These are phyloP conservation scores for Osmoderma eremita DNA, from an alignment of 2,888 invertebrate species.

Conservation along the genomic window DNA sequence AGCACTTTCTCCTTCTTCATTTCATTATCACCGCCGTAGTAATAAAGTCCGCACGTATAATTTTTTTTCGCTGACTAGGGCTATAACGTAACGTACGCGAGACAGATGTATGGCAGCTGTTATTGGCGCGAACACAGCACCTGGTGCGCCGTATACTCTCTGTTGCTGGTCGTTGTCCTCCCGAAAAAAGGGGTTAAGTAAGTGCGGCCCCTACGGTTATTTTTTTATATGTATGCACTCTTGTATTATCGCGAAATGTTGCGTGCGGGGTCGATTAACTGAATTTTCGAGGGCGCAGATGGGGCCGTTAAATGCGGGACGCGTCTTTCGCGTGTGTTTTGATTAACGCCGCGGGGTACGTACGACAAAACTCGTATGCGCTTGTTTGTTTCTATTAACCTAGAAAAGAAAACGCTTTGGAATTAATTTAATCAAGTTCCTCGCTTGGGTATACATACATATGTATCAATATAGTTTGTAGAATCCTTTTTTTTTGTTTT, in stretches of 20 bases:
- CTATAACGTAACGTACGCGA: constrained; percentile 50
- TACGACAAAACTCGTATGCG: background rate
- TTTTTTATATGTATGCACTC: background rate
- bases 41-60: background rate
- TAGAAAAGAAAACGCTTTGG: background rate
- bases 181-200: constrained; percentile 26
- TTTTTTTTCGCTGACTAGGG: constrained; percentile 29
- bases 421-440: too few species aligned
- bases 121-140: constrained; percentile 54
- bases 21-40: constrained; percentile 1
- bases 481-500: too few species aligned
- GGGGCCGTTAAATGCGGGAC: constrained; percentile 8
- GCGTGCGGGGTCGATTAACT: constrained; percentile 16
- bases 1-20: constrained; percentile 21
- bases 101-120: constrained; percentile 59
- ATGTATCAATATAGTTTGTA: too few species aligned
- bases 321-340: background rate
- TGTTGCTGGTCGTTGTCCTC: constrained; percentile 18
- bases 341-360: background rate
- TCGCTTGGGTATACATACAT: too few species aligned
- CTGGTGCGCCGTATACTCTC: constrained; percentile 45
- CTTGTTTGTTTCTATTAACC: constrained; percentile 29
- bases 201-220: constrained; percentile 15
- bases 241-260: background rate
- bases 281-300: constrained; percentile 7